phyloP scores from a whole-genome alignment of 2,797 vertebrate genomes.

The Mastacembelus armatus region DNA sequence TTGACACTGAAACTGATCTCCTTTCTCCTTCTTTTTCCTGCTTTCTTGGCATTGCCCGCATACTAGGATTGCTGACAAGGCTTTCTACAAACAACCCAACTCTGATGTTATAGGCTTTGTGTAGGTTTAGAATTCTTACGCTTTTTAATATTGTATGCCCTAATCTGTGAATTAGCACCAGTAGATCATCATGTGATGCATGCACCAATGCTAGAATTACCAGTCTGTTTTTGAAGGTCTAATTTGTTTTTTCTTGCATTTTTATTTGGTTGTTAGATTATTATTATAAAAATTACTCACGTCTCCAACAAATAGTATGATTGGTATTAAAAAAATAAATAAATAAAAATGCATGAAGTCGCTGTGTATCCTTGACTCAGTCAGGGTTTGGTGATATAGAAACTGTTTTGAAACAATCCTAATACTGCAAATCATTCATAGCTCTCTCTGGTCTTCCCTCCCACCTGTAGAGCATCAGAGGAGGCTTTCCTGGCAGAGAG shows the following conservation, averaged over 20 bases:
- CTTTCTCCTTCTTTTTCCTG: constrained; percentile 68
- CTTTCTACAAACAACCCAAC: constrained; percentile 99
- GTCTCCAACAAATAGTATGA: constrained; percentile 7
- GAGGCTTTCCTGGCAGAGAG: constrained; percentile 94
- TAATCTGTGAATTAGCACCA: background rate
- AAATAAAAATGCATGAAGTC: constrained; percentile 62
- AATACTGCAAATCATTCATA: background rate
- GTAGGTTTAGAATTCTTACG: constrained; percentile 88
- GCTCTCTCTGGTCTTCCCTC: constrained; percentile 9
- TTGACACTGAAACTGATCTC: constrained; percentile 79
- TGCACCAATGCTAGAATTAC: constrained; percentile 39
- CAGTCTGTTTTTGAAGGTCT: constrained; percentile 6
- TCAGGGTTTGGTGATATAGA: constrained; percentile 17
- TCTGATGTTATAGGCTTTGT: constrained; percentile 98
- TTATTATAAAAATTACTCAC: background rate
- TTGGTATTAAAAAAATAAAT: constrained; percentile 23
- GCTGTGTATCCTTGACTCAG: constrained; percentile 19
- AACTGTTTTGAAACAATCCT: background rate
- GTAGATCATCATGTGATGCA: constrained; percentile 54
- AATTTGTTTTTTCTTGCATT: constrained; percentile 3
- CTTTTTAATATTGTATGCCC: constrained; percentile 52
- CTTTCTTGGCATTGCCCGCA: constrained; percentile 79
- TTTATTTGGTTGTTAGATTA: constrained; percentile 4
- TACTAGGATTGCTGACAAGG: constrained; percentile 98
- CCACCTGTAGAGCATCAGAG: constrained; percentile 89